Conservation (phyloP, 2,113 vertebrate species). For the Miniopterus natalensis region DNA sequence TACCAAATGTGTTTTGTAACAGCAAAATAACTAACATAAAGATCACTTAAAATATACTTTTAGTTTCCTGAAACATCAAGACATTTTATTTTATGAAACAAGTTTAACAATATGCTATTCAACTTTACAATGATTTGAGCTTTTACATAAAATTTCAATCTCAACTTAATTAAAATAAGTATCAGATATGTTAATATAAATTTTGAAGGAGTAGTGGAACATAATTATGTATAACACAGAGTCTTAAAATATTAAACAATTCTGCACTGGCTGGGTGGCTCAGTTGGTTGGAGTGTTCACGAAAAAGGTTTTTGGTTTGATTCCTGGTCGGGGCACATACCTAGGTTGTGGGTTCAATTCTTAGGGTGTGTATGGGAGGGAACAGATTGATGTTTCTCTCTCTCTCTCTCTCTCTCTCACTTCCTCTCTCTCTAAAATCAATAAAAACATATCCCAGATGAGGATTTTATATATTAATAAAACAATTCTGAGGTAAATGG, state of each 20-base stretch:
- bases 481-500: neutral
- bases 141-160: slow-evolving; percentile 69
- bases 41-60: slow-evolving; percentile 46
- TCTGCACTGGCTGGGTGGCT: neutral
- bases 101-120: slow-evolving; percentile 7
- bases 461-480: neutral
- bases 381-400: neutral
- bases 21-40: slow-evolving; percentile 52
- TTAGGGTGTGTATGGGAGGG: too few relatives aligned
- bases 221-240: slow-evolving; percentile 17
- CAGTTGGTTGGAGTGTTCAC: neutral
- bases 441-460: neutral
- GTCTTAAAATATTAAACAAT: slow-evolving; percentile 48
- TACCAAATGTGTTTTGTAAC: slow-evolving; percentile 57
- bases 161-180: slow-evolving; percentile 38
- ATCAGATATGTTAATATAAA: slow-evolving; percentile 70
- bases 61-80: slow-evolving; percentile 1
- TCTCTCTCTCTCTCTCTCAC: too few relatives aligned
- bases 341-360: too few relatives aligned
- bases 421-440: neutral
- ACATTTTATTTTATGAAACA: slow-evolving; percentile 56
- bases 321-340: too few relatives aligned
- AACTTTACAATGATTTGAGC: neutral
- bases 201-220: neutral
- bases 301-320: neutral